Base-by-base conservation (phyloP, 2,797 vertebrate species). In the Novumbra hubbsi region DNA sequence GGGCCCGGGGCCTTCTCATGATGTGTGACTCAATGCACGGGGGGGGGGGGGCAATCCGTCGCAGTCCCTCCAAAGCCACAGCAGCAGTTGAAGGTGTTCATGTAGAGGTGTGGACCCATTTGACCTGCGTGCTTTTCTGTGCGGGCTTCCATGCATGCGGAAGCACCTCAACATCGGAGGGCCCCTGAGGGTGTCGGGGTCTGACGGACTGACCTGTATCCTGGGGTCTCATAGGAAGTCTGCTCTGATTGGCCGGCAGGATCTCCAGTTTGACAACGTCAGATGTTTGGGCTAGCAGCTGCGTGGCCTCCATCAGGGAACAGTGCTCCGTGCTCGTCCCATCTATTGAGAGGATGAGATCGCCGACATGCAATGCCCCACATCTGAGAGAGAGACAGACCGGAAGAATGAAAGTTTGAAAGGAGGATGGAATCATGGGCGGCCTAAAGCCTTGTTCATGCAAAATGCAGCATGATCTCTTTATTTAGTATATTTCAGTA, bases 341-440 rank as follows among this genome's bases (percentile, higher is more conserved):
- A 3, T 99, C 96, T n/a, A 99, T 99, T 67, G 96, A 95, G 76
- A 99, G 92, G 74, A 99, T 93, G 83, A 97, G 93, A 89, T 99
- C 98, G 0, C 97, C 96, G 1, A 94, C 72, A 0, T 95, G 96
- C 87, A 99, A 79, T 0, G 96, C 97, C 0, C 98, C 98, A 50
- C 96, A 98, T 78, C 98, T 99, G 87, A 77, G 65, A 69, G 55
- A 73, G 32, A 32, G 41, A 73, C 24, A 64, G 32, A 67, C 49
- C 9, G 41, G 3, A 45, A 45, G 41, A 63, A 41, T 77, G 28
- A 24, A 6, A 11, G 55, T 16, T 16, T 9, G 11, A 52, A 62
- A 50, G 72, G 32, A 76, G 12, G 62, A 16, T n/a, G 19, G 65
- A 27, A 67, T 28, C 21, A 45, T 27, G 28, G 34, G 34, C 30